Base-by-base conservation (phyloP, 1,140 invertebrate species). In the Aphelinus atriplicis region DNA sequence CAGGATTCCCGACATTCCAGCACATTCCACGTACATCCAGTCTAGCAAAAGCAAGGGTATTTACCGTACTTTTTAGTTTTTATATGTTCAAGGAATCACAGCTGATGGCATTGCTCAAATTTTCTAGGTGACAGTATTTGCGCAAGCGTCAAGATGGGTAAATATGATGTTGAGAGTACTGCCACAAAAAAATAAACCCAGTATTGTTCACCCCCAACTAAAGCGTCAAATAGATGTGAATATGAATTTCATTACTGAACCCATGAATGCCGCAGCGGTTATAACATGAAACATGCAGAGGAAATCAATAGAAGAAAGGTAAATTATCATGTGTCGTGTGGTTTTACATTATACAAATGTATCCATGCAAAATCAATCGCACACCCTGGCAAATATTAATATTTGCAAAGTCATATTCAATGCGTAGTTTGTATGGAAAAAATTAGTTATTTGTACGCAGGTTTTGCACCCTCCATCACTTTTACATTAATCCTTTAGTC, bases 1-100 rank as follows among this genome's bases (percentile, higher is more conserved):
- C 94, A 48, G 97, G 97, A 48, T 99, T 99, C 84, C 97, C 97
- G 0, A 96, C 95, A 0, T 88, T 98, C 78, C 93, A 92, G 80
- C 93, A 97, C 85, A 88, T 98, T 48, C 86, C 92, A 42, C 96
- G 97, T 83, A 91, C 86, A 80, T 93, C 90, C n/a, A 85, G 81
- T 45, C 87, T 95, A 78, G 90, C 90, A 74, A 93, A 93, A 81
- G 90, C 89, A 7, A 92, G 91, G 80, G 94, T 86, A 78, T 56
- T 55, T 56, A 48, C 26, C 26, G 26, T 26, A 26, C 26, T 26
- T 26, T 26, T 26, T 26, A 26, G 26, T 26, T 26, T 26, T 26
- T 26, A 26, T 26, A 26, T 26, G 26, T 26, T 26, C 26, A 26
- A 26, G 26, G 26, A 26, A 26, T 26, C 26, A 26, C 26, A 26